Conservation (phyloP, 2,888 invertebrate genomes). For the Zeuzera pyrina region DNA sequence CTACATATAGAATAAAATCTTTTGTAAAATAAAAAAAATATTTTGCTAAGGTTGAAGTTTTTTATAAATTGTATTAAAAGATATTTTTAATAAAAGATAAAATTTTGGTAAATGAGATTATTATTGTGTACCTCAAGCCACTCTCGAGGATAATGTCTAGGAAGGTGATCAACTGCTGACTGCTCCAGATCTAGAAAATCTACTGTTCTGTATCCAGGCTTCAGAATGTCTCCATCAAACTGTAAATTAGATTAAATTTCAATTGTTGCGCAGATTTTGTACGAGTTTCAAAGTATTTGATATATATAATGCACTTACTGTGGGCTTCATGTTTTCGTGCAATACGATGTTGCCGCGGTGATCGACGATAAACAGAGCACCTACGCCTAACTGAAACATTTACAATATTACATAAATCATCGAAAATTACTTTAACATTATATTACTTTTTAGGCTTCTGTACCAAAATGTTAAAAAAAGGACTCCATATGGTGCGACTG, state of each 20-base stretch:
- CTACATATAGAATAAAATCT: no score
- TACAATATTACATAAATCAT: no score
- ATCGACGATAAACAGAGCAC: constrained; percentile 48
- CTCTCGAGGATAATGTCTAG: constrained; percentile 45
- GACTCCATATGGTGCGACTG: no score
- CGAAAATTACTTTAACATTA: background rate
- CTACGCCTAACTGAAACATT: constrained; percentile 51
- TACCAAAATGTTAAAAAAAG: no score
- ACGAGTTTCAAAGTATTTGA: constrained; percentile 3
- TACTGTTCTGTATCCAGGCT: constrained; percentile 61
- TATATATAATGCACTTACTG: constrained; percentile 28
- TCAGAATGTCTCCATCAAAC: constrained; percentile 60
- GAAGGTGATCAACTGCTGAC: constrained; percentile 35
- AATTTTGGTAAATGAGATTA: background rate
- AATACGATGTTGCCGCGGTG: constrained; percentile 58
- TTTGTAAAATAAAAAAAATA: no score
- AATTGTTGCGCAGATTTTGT: background rate
- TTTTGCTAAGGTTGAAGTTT: background rate
- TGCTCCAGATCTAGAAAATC: constrained; percentile 61
- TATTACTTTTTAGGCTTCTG: background rate
- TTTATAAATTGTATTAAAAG: constrained; percentile 5
- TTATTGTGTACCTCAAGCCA: constrained; percentile 53
- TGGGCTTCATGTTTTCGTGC: constrained; percentile 51
- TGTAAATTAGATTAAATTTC: constrained; percentile 23
- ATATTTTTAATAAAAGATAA: constrained; percentile 4